Evolutionary conservation across 1,140 invertebrate species (phyloP), one percentile per base, ranked within the genome.

Genomic region (Cheumatopsyche charites): DNA sequence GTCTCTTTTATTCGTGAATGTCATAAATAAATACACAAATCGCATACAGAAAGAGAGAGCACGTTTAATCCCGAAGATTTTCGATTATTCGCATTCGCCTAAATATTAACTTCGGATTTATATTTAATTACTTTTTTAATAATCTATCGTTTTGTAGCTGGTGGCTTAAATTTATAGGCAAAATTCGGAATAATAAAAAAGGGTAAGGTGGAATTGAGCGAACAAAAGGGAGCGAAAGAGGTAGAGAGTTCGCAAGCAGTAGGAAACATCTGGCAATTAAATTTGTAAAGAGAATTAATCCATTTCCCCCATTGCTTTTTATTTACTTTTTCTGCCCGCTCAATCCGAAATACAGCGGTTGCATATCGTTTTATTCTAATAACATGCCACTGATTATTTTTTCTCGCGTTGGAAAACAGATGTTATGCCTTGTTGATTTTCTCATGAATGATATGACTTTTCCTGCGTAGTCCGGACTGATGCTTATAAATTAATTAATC

Each of bases 201-300:
- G 42, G 58, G 45, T 70, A 62, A 62, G 55, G 55, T 58, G 55
- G 55, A 25, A 26, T 26, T 26, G 21, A 26, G 11, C 23, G 23
- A 58, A 23, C 19, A 23, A 58, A 58, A 58, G 23, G 47, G 52
- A 25, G 19, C 4, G 41, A 21, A 26, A 45, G 36, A 29, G 55
- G 62, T 62, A 67, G 41, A 73, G 74, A 68, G 66, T 47, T 68
- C 49, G 73, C 52, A 73, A 73, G 71, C 47, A 71, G 66, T 71
- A 71, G 65, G 74, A 73, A 75, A 75, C 74, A 75, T 75, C 74
- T 75, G 74, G 74, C 74, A 75, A 75, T 75, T 75, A 75, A 75
- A 75, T 75, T 75, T 71, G 71, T 62, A 66, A 73, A 75, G 71
- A 71, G 74, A 75, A 75, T 75, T 75, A 75, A 75, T 75, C 74